Evolutionary conservation across 2,797 vertebrate species (phyloP).

Genomic region (Eidolon dupreanum): DNA sequence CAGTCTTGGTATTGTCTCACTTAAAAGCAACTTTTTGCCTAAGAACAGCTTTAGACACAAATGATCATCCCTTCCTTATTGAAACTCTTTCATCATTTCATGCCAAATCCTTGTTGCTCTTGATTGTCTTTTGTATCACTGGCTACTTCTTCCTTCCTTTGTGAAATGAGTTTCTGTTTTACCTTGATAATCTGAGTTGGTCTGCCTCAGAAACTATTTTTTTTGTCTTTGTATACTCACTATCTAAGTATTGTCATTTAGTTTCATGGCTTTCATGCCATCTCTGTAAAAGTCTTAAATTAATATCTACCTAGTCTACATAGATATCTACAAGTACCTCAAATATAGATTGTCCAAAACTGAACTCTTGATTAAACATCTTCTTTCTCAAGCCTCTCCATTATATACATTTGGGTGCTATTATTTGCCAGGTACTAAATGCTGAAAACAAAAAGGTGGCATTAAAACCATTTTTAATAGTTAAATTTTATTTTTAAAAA

Average conservation of each 20-base stretch:
- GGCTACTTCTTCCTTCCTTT: conserved; percentile 5
- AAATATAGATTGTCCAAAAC: neutral
- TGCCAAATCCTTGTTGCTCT: neutral
- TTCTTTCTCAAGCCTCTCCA: neutral
- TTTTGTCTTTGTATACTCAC: neutral
- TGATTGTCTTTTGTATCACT: conserved; percentile 27
- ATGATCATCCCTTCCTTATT: neutral
- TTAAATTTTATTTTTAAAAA: neutral
- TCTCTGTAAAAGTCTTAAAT: neutral
- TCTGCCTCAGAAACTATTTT: neutral
- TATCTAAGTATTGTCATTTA: neutral
- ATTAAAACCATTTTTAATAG: neutral
- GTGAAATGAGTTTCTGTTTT: neutral
- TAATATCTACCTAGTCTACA: neutral
- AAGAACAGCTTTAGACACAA: neutral
- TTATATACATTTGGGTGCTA: neutral
- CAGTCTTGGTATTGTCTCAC: neutral
- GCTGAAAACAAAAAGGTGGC: neutral
- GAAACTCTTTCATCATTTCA: neutral
- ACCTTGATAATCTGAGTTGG: neutral
- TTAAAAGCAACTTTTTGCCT: neutral
- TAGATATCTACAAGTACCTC: neutral
- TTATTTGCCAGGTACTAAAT: neutral
- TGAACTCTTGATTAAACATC: neutral
- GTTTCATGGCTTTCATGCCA: neutral